Evolutionary conservation across 1,140 invertebrate species (phyloP).

Genomic region (Plutomurus gul): DNA sequence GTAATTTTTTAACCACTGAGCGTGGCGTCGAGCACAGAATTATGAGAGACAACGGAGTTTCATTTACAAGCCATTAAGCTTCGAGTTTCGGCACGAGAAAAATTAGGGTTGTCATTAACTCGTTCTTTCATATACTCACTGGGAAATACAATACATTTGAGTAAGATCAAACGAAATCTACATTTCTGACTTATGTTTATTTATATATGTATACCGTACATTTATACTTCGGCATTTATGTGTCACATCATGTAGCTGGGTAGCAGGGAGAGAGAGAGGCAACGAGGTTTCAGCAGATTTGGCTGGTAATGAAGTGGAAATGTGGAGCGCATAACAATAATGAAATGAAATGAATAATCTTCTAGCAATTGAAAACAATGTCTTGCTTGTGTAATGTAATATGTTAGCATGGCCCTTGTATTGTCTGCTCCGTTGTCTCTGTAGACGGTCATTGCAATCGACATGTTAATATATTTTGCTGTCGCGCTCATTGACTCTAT

Average conservation of each 20-base stretch:
- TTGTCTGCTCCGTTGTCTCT: not conserved
- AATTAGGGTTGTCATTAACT: conserved; percentile 18
- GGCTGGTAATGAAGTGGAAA: conserved; percentile 45
- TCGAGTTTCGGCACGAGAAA: not conserved
- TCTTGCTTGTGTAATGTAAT: conserved; percentile 17
- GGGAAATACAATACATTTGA: not conserved
- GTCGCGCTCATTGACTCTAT: too few species aligned
- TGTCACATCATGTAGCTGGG: not conserved
- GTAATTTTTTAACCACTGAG: conserved; percentile 30
- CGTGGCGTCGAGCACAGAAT: not conserved
- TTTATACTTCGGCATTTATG: not conserved
- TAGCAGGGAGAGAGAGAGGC: not conserved
- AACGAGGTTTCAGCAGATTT: conserved; percentile 38
- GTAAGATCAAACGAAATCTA: not conserved
- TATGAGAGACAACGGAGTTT: conserved; percentile 19
- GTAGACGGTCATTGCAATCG: not conserved
- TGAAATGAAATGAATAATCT: conserved; percentile 26
- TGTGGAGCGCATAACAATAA: conserved; percentile 36
- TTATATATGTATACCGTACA: not conserved
- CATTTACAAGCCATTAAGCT: conserved; percentile 46
- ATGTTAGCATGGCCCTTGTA: not conserved
- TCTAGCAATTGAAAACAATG: conserved; percentile 14
- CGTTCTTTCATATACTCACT: too few species aligned
- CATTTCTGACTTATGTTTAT: not conserved
- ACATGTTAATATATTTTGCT: too few species aligned